phyloP scores from a whole-genome alignment of 2,113 vertebrate species.

The Erythrocercus mccallii region DNA sequence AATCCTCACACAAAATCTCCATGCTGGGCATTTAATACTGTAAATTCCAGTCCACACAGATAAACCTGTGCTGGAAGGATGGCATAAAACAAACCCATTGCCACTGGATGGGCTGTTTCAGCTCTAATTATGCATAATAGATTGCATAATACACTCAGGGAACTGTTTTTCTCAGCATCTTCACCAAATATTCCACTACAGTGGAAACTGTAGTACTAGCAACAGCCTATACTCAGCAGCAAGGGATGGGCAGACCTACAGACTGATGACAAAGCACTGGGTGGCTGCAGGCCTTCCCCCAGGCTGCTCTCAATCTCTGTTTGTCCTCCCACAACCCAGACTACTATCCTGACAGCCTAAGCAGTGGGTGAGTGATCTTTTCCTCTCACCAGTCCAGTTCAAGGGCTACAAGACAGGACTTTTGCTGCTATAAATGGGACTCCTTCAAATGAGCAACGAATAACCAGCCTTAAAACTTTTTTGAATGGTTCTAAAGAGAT shows the following conservation, averaged over 20 bases:
- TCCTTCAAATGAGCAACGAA: not conserved
- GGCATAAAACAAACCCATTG: conserved; percentile 1
- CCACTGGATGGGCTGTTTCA: not conserved
- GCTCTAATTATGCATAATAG: not conserved
- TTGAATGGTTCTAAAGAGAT: not conserved
- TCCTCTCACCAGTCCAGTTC: not conserved
- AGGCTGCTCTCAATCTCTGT: not conserved
- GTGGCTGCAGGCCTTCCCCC: not conserved
- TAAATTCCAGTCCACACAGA: conserved; percentile 24
- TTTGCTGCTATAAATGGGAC: not conserved
- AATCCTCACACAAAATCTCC: conserved; percentile 45
- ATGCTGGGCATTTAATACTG: not conserved
- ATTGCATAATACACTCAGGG: not conserved
- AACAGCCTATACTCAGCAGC: not conserved
- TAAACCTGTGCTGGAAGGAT: conserved; percentile 25
- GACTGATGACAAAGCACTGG: not conserved
- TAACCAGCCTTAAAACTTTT: not conserved
- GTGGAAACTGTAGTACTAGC: not conserved
- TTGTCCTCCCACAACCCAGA: not conserved
- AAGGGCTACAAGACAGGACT: not conserved
- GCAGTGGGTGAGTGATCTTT: not conserved
- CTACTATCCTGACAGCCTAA: not conserved
- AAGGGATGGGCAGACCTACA: not conserved
- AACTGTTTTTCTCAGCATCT: not conserved
- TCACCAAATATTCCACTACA: not conserved